Percentiles rank a stretch among this genome's conserved stretches.
These are phyloP conservation scores for Rhea pennata DNA, from an alignment of 2,113 vertebrate genomes.

Conservation along the genomic window DNA sequence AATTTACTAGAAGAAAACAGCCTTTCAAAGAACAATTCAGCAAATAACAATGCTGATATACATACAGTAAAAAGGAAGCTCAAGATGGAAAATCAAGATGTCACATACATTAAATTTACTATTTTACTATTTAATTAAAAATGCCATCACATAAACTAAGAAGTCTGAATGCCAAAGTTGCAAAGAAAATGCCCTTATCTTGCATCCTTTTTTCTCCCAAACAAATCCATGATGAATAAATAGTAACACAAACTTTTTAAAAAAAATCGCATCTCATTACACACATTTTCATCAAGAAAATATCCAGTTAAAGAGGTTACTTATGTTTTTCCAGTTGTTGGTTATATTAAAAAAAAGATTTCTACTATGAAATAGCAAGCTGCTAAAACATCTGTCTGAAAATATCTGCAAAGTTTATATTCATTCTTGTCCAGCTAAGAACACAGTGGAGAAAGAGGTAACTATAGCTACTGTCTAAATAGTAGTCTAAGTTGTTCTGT, in stretches of 20 bases:
- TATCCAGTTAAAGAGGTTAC: neutral
- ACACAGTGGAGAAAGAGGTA: neutral
- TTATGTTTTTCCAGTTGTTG: slow-evolving; percentile 23
- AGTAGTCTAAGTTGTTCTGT: neutral
- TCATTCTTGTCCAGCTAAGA: neutral
- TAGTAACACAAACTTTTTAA: neutral
- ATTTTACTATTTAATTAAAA: slow-evolving; percentile 20
- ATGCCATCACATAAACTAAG: neutral
- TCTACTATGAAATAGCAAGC: neutral
- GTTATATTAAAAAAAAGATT: slow-evolving; percentile 26
- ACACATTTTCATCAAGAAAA: slow-evolving; percentile 25
- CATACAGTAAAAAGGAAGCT: fast-evolving
- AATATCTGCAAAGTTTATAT: neutral
- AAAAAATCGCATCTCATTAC: slow-evolving; percentile 32
- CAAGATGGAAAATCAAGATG: neutral
- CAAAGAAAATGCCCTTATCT: neutral
- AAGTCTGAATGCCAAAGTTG: neutral
- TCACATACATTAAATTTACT: neutral
- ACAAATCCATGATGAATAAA: neutral
- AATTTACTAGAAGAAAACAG: neutral
- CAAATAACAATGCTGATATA: neutral
- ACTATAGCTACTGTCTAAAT: neutral
- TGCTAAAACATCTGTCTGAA: neutral
- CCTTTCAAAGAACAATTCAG: neutral
- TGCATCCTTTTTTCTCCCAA: neutral